Percentiles rank a stretch among this genome's conserved stretches.
Conservation (phyloP, 2,888 invertebrate genomes). For the Nasonovia ribisnigri region DNA sequence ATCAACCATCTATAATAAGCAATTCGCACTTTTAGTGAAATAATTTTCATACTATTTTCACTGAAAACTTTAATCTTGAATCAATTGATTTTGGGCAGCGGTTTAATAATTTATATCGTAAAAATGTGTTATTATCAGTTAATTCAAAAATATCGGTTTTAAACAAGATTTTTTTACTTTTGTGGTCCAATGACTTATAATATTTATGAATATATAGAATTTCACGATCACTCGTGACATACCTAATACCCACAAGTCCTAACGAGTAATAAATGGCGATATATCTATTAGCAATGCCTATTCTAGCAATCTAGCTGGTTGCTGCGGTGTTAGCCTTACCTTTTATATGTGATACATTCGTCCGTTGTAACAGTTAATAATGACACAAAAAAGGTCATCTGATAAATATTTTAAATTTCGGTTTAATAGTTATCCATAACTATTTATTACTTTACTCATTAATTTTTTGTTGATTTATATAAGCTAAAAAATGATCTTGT, state of each 20-base stretch:
- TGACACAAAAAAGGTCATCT: not conserved
- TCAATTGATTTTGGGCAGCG: not conserved
- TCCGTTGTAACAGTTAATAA: not conserved
- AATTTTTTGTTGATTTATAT: not conserved
- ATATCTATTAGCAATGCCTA: too few species aligned
- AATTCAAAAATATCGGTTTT: not conserved
- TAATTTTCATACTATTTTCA: not conserved
- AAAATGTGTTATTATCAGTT: not conserved
- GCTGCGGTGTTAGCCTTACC: not conserved
- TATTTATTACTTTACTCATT: not conserved
- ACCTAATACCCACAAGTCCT: not conserved
- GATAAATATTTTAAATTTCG: not conserved
- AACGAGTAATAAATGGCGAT: not conserved
- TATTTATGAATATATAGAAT: not conserved
- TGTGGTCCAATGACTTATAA: not conserved
- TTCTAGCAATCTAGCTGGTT: not conserved
- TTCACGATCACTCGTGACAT: not conserved
- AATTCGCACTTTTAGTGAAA: not conserved
- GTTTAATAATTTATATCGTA: not conserved
- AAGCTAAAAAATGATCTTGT: not conserved
- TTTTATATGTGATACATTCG: not conserved
- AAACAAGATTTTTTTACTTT: not conserved
- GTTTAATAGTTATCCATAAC: not conserved
- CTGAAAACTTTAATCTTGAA: not conserved
- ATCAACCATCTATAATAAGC: not conserved